Evolutionary conservation across 2,113 vertebrate genomes (phyloP), one percentile per base, ranked within the genome.

Genomic region (Passer montanus): DNA sequence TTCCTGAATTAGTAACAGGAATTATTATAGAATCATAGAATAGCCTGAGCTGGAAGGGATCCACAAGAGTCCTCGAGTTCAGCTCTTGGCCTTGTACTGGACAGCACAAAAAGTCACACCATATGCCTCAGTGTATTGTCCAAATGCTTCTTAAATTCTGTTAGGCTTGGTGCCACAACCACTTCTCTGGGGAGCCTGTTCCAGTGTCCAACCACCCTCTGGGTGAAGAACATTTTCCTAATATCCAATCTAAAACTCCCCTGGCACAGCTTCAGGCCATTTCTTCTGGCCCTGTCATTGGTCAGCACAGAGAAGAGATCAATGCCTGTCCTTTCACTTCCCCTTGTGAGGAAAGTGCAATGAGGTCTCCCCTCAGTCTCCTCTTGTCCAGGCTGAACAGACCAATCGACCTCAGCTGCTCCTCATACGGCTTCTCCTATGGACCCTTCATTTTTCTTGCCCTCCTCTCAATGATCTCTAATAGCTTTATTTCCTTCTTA

Each of bases 361-460:
- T 13, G 11, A 76, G 14, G 4, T 41, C 30, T 43, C n/a, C 41
- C 21, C 26, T 76, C 30, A 68, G 20, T 22, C 17, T n/a, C 46
- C 27, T 60, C 33, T 59, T 39, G 20, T 60, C 47, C 55, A 55
- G 6, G 24, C n/a, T 69, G 55, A 47, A 47, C n/a, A 69, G 13
- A 68, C 2, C 55, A 68, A 82, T 20, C 53, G 39, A 53, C 30
- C n/a, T 35, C 62, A 47, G 13, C 14, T 20, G 26, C 26, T 46
- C 16, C 6, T 60, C 8, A 41, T 1, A 27, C 0, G 0, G 33
- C n/a, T 83, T 62, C 53, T 9, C 7, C 39, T 62, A 16, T 0
- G 2, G n/a, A 60, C 6, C 20, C 11, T 68, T 60, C 46, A 47
- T 47, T 47, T 67, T 68, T 31, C 21, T 35, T 62, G 11, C 5